These are phyloP conservation scores for Peromyscus eremicus DNA, from an alignment of 2,797 vertebrate species.

Conservation along the genomic window DNA sequence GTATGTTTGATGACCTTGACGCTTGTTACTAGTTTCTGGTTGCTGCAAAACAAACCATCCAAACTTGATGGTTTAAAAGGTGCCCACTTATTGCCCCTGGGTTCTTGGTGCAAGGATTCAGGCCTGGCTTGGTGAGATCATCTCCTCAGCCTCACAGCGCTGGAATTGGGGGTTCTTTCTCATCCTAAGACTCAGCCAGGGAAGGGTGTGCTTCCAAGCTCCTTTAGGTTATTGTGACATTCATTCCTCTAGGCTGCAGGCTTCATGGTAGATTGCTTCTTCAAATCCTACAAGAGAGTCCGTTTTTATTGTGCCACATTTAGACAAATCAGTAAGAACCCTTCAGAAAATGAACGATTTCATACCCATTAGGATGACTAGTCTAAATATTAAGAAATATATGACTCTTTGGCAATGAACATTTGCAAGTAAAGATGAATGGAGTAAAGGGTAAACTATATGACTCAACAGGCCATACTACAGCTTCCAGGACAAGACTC, in stretches of 20 bases:
- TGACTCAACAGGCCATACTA: no score
- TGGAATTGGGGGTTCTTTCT: neutral
- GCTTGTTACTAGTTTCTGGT: neutral
- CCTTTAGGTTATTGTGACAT: neutral
- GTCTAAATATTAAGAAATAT: neutral
- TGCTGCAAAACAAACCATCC: neutral
- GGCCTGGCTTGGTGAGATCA: neutral
- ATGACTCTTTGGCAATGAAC: no score
- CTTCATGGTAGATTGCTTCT: neutral
- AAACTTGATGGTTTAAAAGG: neutral
- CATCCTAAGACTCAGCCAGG: neutral
- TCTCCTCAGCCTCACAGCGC: neutral
- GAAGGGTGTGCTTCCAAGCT: neutral
- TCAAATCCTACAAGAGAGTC: neutral
- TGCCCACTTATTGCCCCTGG: neutral
- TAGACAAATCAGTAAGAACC: neutral
- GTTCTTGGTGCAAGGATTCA: neutral
- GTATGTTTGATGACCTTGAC: neutral
- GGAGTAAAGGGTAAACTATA: no score
- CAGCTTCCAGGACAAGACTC: no score
- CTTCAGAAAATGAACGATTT: constrained; percentile 27
- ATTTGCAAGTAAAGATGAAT: no score
- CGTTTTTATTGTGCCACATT: constrained; percentile 19
- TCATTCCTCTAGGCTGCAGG: neutral
- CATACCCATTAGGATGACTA: neutral